Evolutionary conservation across 2,888 invertebrate species (phyloP), one percentile per base, ranked within the genome.

Genomic region (Lasioglossum figueresi): DNA sequence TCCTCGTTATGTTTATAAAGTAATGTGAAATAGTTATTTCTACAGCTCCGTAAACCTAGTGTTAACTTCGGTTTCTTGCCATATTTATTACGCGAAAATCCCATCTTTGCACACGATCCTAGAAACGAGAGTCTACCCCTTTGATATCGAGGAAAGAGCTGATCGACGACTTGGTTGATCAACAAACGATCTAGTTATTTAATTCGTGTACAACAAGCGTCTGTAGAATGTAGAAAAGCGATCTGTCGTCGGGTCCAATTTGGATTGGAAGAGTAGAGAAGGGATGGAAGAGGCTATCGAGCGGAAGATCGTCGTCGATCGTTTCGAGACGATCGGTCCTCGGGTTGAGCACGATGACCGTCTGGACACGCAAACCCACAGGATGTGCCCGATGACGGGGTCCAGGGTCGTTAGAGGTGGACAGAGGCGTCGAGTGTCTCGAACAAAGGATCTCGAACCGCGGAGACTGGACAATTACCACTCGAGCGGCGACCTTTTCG

Each of bases 391-490:
- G 83, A 84, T 84, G 83, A 84, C 83, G 83, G 83, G 77, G 83
- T 73, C 45, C 48, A 23, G 19, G 77, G 75, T 83, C 79, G 79
- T 84, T 84, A 76, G 43, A 71, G 84, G 59, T 66, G 71, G 70
- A 78, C 75, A 63, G 31, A 45, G 66, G 66, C 66, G 73, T 80
- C 72, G 85, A 83, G 82, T 77, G 77, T 37, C 82, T 72, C 82
- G 81, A 86, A 80, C 86, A 88, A 90, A 84, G 88, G 75, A 85
- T 88, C 79, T 79, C 71, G 70, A 82, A 85, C 82, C 74, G 66
- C 66, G 66, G 66, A 34, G 66, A 66, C 79, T 83, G 90, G 87
- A 90, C 90, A 88, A 87, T 85, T 89, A 81, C 79, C 72, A 77
- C 68, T 79, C 66, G 77, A 52, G 80, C 78, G 77, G 80, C 88